Conservation (phyloP, 2,888 invertebrate genomes). For the Muschampia plurimacula region DNA sequence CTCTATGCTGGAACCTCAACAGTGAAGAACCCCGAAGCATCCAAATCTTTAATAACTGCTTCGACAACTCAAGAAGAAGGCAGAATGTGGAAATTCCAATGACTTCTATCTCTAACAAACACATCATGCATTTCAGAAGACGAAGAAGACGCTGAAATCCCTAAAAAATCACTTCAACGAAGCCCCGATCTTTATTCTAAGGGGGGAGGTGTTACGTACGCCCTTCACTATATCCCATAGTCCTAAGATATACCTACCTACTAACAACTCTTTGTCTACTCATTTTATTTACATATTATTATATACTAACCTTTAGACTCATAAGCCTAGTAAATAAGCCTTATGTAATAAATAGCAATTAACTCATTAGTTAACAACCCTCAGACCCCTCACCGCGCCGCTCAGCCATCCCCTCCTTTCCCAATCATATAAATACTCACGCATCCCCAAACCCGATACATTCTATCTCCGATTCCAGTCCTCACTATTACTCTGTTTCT, state of each 20-base stretch:
- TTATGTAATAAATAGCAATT: neutral
- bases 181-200: neutral
- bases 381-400: neutral
- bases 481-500: neutral
- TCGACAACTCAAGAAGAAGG: neutral
- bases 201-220: conserved; percentile 6
- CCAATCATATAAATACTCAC: neutral
- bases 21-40: too few relatives aligned
- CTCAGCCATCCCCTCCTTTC: conserved; percentile 5
- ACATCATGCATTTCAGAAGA: neutral
- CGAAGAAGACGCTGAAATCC: neutral
- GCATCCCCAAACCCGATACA: neutral
- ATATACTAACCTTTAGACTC: conserved; percentile 6
- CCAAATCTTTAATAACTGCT: too few relatives aligned
- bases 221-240: neutral
- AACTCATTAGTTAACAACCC: neutral
- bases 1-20: too few relatives aligned
- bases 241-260: too few relatives aligned
- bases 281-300: neutral
- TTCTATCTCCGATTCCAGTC: conserved; percentile 5
- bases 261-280: neutral
- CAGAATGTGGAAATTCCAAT: neutral
- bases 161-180: neutral
- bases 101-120: neutral
- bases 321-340: conserved; percentile 3